These are phyloP conservation scores for Phallusia fumigata DNA, from an alignment of 23 tunicate species.

Conservation along the genomic window DNA sequence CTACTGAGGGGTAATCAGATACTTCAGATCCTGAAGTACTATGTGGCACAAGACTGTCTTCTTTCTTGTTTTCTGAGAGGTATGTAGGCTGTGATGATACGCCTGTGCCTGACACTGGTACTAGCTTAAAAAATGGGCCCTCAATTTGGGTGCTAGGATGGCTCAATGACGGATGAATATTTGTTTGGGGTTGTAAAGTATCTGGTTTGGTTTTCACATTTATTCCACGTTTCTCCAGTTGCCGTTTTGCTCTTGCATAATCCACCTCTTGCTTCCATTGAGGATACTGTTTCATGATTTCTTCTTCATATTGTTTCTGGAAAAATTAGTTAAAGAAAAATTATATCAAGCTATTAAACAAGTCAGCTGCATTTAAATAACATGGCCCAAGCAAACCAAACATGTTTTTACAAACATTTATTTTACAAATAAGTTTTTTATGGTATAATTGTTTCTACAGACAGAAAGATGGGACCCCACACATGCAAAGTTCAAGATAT, in stretches of 20 bases:
- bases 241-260: conserved; percentile 50
- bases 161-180: neutral
- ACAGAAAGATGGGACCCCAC: no score
- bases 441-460: no score
- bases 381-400: no score
- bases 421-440: neutral
- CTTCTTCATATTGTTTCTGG: conserved; percentile 66
- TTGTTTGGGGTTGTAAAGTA: neutral
- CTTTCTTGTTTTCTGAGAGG: neutral
- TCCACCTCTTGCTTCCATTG: conserved; percentile 70
- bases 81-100: neutral
- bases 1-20: no score
- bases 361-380: no score
- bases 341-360: neutral
- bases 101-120: conserved; percentile 3
- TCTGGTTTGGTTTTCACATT: conserved; percentile 6
- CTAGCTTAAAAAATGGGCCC: conserved; percentile 30
- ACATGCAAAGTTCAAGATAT: no score
- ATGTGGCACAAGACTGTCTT: neutral
- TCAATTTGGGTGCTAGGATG: neutral
- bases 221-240: conserved; percentile 52
- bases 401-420: no score
- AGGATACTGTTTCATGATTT: conserved; percentile 48
- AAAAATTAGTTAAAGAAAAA: neutral
- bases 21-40: no score